Base-by-base conservation (phyloP, 2,113 vertebrate species). In the Anolis sagrei region DNA sequence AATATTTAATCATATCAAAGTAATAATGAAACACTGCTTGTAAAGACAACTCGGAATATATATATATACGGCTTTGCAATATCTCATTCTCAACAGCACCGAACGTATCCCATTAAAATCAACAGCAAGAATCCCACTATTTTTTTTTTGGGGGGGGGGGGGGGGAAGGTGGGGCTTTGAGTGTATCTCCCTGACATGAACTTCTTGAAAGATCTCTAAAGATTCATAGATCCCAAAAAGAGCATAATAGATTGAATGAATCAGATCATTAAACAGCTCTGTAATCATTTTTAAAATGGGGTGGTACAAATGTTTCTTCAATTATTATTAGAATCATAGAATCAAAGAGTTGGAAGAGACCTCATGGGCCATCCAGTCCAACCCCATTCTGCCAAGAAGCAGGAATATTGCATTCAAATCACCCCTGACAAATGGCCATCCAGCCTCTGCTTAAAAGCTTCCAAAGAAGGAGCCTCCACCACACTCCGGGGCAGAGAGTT, bases 1-100 rank as follows among this genome's bases (percentile, higher is more conserved):
- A 95, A 96, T 96, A 97, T 96, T 97, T 97, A 96, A 97, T 96
- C 95, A 96, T 93, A 95, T 90, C 89, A 90, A 94, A 93, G 94
- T 89, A 96, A 94, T 95, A 95, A 95, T 91, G 93, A 96, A 96
- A 94, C 91, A 93, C 82, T 86, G 92, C 94, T 94, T 95, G 94
- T 91, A 96, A 97, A 96, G 93, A 96, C 96, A 95, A 77, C 51
- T 87, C 78, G n/a, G 88, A 95, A 94, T 86, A 85, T 51, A 77
- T 86, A 85, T 51, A 77, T 86, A 91, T 86, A 90, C 88, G 87
- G 93, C 83, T 88, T 81, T 76, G 91, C 95, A 93, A 93, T 49
- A 77, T 88, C 76, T 78, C 49, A 58, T 70, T n/a, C 48, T 58
- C 62, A 85, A 70, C 49, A 54, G 62, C 16, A 27, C n/a, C 64